A percentile compares a stretch with the other conserved stretches of the same genome.
phyloP scores from a whole-genome alignment of 2,797 vertebrate genomes.

The Amniataba percoides region DNA sequence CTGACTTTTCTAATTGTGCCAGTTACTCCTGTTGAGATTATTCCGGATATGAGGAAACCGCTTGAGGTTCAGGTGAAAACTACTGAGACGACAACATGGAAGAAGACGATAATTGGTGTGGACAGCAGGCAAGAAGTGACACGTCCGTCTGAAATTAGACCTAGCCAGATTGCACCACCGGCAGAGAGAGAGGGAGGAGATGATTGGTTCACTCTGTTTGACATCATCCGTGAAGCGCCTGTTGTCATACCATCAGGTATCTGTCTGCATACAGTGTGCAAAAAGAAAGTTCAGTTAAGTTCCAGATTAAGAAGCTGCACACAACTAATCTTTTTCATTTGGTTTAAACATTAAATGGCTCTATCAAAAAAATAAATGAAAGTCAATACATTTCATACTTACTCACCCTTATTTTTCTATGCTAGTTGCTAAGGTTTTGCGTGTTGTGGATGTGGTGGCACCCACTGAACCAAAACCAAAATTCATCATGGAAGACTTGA shows the following conservation, averaged over 20 bases:
- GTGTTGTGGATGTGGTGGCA: constrained; percentile 25
- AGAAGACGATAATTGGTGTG: constrained; percentile 67
- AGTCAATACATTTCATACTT: not conserved
- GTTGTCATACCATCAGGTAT: constrained; percentile 68
- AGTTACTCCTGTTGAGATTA: constrained; percentile 53
- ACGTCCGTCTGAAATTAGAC: constrained; percentile 56
- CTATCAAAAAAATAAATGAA: not conserved
- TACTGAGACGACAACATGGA: constrained; percentile 56
- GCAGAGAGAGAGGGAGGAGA: constrained; percentile 58
- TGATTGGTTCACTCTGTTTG: constrained; percentile 70
- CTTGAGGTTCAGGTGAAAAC: constrained; percentile 58
- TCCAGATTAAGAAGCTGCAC: not conserved
- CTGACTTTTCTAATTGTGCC: constrained; percentile 35
- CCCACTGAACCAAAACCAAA: constrained; percentile 42
- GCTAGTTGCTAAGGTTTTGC: constrained; percentile 55
- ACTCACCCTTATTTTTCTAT: constrained; percentile 38
- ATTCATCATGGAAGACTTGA: constrained; percentile 36
- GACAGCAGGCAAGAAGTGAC: constrained; percentile 58
- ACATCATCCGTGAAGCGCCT: constrained; percentile 52
- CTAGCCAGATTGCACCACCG: constrained; percentile 11
- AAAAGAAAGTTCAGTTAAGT: not conserved
- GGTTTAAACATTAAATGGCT: not conserved
- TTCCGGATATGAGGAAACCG: constrained; percentile 41
- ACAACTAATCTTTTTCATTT: not conserved
- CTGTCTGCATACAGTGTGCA: not conserved